phyloP scores from a whole-genome alignment of 2,888 invertebrate species.

The Idaea straminata region DNA sequence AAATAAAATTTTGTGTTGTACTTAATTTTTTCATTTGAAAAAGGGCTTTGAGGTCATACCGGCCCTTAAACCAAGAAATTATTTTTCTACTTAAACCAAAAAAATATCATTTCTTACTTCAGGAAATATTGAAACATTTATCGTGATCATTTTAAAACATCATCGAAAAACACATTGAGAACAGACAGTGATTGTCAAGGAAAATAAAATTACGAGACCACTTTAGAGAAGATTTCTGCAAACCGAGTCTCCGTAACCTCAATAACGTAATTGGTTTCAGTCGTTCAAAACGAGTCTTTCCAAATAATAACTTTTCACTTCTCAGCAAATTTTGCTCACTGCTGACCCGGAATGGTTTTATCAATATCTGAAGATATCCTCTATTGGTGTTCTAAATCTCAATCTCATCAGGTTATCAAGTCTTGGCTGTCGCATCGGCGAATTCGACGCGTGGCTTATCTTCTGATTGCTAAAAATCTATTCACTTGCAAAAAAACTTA shows the following conservation, averaged over 20 bases:
- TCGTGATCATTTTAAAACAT: neutral
- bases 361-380: neutral
- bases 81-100: no score
- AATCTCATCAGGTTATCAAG: conserved; percentile 1
- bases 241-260: neutral
- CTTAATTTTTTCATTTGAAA: no score
- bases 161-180: neutral
- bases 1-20: no score
- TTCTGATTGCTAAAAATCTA: neutral
- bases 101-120: no score
- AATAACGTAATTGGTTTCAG: neutral
- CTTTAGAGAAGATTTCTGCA: neutral
- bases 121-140: neutral
- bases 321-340: neutral
- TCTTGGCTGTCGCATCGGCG: neutral
- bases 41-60: no score
- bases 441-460: neutral
- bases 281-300: neutral
- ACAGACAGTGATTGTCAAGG: neutral
- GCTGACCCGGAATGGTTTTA: neutral
- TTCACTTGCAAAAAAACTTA: neutral
- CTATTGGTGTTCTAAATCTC: neutral
- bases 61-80: no score
- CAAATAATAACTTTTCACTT: neutral
- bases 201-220: neutral